Evolutionary conservation across 2,797 vertebrate genomes (phyloP), one percentile per base, ranked within the genome.

Genomic region (Sebastes itinus): DNA sequence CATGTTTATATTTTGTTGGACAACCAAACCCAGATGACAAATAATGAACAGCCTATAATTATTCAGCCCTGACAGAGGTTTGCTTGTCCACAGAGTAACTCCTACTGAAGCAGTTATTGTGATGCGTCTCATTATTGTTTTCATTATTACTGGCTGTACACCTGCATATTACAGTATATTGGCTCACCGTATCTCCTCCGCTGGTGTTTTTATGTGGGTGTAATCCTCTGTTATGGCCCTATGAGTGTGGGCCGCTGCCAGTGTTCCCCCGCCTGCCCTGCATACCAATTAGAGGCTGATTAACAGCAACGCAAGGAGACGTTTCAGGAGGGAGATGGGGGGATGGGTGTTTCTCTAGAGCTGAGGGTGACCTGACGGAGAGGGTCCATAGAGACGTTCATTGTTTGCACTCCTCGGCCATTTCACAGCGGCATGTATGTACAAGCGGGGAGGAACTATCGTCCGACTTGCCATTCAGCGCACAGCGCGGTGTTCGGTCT

Each of bases 241-340:
- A 2, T 28, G n/a, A 80, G 82, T 35, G 25, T 73, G 83, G 69
- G 76, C 54, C 86, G 60, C 59, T 76, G 81, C 83, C 77, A 80
- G 81, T 38, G 54, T 77, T 84, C 65, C 65, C 27, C 55, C 2
- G 18, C 64, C 70, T 28, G 64, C 46, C 65, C 81, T 79, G 88
- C 87, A 86, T 86, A 80, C 83, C 78, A 89, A 91, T 89, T 84
- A 92, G 70, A 83, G 67, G 46, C 85, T 86, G 85, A 90, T 89
- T 82, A 91, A 81, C 75, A 85, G 75, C 84, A 75, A 80, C 20
- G 25, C 56, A 64, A 79, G 60, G 65, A 78, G 32, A 78, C 18
- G 8, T 83, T 76, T 71, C 49, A 80, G 56, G 71, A 69, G 67
- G 30, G 32, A 16, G 25, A 62, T 42, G 33, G 70, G 64, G 64